Base-by-base conservation (phyloP, 2,888 invertebrate genomes). In the Schrankia costaestrigalis region DNA sequence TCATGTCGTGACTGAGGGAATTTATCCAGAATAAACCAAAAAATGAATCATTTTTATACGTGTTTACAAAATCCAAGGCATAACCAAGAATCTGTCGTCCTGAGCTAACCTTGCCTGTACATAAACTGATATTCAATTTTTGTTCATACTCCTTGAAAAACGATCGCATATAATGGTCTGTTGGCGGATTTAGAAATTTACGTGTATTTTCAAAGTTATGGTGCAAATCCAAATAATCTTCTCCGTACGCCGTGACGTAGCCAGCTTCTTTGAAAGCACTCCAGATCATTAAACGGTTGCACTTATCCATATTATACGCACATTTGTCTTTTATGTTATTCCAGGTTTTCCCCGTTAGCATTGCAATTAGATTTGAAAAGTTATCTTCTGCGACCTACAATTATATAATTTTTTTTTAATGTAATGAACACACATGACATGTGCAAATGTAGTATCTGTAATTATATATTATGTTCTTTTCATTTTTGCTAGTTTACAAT, bases 311-410 rank as follows among this genome's bases (percentile, higher is more conserved):
- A 30, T 78, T 60, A 12, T 65, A 64, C 4, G 74, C 77, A 46
- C 84, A 89, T 8, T 90, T 89, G 14, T 85, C 73, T 48, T 90
- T 90, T 26, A 85, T 68, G 1, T 71, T 55, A 27, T 90, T 81
- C 8, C 91, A 79, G 9, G 84, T 90, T 45, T 90, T 86, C 1
- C 97, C 97, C 0, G 94, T 92, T 8, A 95, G 82, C 25, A 94
- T 89, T 0, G 96, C 95, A 90, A 96, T 93, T 29, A 97, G 77
- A 76, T 97, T 98, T 0, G 97, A 96, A 64, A 94, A 95, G 5
- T 22, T 12, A 1, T 25, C 11, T 23, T 11, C 9, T 17, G 17
- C 7, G 17, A 17, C 17, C 7, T 17, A 17, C 17, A 17, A 17
- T 17, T 17, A 5, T 7, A 5, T 17, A n/a, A 17, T 17, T 5